Percentiles rank a stretch among this genome's conserved stretches.
Conservation (phyloP, 2,797 vertebrate species). For the Xenopus petersii region DNA sequence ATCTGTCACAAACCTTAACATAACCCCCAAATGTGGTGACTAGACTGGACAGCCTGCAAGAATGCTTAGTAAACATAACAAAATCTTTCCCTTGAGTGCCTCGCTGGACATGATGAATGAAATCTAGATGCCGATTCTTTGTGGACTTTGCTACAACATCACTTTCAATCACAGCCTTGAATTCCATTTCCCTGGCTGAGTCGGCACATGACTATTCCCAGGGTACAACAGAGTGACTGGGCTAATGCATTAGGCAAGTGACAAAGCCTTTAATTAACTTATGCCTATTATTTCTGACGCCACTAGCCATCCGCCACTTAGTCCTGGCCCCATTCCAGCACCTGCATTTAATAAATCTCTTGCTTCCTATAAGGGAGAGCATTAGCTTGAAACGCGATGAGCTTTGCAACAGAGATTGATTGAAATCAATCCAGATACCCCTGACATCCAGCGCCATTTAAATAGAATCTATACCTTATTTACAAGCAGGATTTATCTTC, state of each 20-base stretch:
- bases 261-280: conserved; percentile 17
- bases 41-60: background rate
- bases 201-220: background rate
- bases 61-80: background rate
- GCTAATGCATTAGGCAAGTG: conserved; percentile 13
- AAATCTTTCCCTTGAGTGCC: background rate
- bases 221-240: background rate
- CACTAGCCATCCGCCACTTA: conserved; percentile 6
- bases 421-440: conserved; percentile 30
- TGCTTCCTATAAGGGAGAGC: conserved; percentile 9
- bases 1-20: too few relatives aligned
- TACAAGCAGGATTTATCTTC: too few relatives aligned
- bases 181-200: background rate
- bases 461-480: too few relatives aligned
- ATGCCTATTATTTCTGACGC: conserved; percentile 10
- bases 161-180: background rate
- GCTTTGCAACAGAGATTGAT: conserved; percentile 29
- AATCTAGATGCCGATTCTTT: background rate
- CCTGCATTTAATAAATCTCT: conserved; percentile 32
- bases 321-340: conserved; percentile 17
- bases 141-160: background rate
- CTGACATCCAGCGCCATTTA: conserved; percentile 2
- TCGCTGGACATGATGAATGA: too few relatives aligned
- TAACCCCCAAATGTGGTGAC: too few relatives aligned
- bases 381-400: conserved; percentile 27